phyloP scores from a whole-genome alignment of 2,113 vertebrate genomes.

The Anhinga anhinga region DNA sequence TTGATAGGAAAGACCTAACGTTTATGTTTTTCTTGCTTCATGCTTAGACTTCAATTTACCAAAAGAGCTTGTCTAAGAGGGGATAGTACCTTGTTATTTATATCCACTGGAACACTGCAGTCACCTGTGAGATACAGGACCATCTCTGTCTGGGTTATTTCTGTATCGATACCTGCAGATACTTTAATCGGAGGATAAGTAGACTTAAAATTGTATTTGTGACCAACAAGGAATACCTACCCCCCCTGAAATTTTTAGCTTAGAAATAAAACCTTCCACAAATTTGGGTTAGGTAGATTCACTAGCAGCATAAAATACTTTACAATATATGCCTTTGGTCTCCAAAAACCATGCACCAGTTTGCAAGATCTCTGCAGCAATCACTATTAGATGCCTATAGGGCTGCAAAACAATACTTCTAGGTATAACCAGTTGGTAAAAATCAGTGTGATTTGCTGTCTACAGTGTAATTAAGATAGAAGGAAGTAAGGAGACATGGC shows the following conservation, averaged over 20 bases:
- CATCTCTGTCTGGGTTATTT: neutral
- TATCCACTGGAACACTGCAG: neutral
- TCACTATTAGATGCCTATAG: neutral
- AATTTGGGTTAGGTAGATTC: neutral
- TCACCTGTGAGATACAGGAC: conserved; percentile 15
- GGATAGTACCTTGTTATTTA: conserved; percentile 54
- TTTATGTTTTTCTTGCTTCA: conserved; percentile 64
- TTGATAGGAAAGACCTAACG: conserved; percentile 66
- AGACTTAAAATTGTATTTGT: neutral
- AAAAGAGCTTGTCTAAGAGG: conserved; percentile 19
- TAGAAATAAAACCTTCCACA: neutral
- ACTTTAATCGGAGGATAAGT: neutral
- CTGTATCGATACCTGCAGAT: neutral
- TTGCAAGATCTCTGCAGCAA: neutral
- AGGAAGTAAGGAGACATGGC: neutral
- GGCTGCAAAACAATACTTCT: neutral
- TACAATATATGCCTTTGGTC: neutral
- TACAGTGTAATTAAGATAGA: neutral
- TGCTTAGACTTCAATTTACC: conserved; percentile 66
- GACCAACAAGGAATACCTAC: neutral
- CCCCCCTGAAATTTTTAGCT: neutral
- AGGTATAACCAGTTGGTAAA: neutral
- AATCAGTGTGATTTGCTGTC: neutral
- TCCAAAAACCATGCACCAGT: neutral
- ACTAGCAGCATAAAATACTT: neutral